These are phyloP conservation scores for Cerastoderma edule DNA, from an alignment of 2,888 invertebrate genomes.

Conservation along the genomic window DNA sequence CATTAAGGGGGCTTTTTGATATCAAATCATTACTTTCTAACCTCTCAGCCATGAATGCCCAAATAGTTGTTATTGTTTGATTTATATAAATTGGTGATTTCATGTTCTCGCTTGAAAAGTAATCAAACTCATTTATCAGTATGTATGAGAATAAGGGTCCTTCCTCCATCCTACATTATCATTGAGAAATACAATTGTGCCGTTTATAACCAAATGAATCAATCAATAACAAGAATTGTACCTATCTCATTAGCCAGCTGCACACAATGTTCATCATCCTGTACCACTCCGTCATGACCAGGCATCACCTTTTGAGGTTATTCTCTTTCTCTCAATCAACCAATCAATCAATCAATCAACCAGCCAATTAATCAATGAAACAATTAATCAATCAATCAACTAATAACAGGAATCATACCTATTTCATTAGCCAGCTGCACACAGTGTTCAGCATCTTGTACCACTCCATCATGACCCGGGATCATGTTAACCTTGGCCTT, in stretches of 20 bases:
- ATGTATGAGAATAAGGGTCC: too few relatives aligned
- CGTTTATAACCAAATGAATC: too few relatives aligned
- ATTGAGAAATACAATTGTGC: too few relatives aligned
- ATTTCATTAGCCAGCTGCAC: constrained; percentile 86
- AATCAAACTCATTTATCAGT: too few relatives aligned
- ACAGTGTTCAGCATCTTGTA: constrained; percentile 86
- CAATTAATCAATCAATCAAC: neutral
- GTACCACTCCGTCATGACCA: constrained; percentile 85
- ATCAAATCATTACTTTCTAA: too few relatives aligned
- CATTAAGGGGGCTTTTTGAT: too few relatives aligned
- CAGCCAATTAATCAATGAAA: neutral
- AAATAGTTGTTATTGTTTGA: too few relatives aligned
- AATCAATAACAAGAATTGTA: too few relatives aligned
- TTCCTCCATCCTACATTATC: too few relatives aligned
- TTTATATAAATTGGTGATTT: too few relatives aligned
- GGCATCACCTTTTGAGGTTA: constrained; percentile 88
- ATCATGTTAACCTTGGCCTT: constrained; percentile 88
- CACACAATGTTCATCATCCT: constrained; percentile 86
- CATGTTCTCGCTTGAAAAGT: too few relatives aligned
- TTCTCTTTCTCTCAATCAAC: constrained; percentile 87
- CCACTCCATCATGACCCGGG: constrained; percentile 86
- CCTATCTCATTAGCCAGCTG: constrained; percentile 87
- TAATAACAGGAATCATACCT: constrained; percentile 78
- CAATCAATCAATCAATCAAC: neutral
- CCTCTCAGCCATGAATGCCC: too few relatives aligned